Percentiles rank a stretch among this genome's conserved stretches.
phyloP scores from a whole-genome alignment of 2,888 invertebrate species.

The Hyposoter dolosus region DNA sequence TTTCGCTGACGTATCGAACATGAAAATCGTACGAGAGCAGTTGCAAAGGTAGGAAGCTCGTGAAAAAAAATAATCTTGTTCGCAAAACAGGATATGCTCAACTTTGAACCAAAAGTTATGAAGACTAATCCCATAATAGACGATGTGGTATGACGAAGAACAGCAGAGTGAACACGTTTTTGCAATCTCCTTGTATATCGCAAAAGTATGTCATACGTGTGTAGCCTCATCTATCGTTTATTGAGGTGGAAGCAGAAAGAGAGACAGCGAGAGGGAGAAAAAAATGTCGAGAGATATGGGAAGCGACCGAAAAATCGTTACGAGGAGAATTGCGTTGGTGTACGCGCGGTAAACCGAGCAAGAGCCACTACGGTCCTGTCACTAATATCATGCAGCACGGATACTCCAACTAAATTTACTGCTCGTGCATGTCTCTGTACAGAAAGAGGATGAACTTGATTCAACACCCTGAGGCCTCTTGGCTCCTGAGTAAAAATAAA shows the following conservation, averaged over 20 bases:
- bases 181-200: constrained; percentile 35
- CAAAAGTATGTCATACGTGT: not conserved
- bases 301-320: constrained; percentile 10
- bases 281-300: not conserved
- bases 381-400: not conserved
- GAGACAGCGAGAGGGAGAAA: not conserved
- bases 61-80: constrained; percentile 37
- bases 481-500: not conserved
- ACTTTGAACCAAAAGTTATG: constrained; percentile 4
- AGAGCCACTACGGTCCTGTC: constrained; percentile 17
- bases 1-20: not conserved
- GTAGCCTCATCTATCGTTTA: constrained; percentile 1
- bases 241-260: not conserved
- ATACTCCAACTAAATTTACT: constrained; percentile 3
- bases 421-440: not conserved
- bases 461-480: not conserved
- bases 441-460: not conserved
- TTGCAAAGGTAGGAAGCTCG: not conserved
- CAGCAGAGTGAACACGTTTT: constrained; percentile 3
- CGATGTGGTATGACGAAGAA: constrained; percentile 21
- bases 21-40: not conserved
- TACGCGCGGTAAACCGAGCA: not conserved
- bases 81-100: constrained; percentile 13
- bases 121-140: constrained; percentile 34
- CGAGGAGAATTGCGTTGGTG: not conserved